Percentiles rank a stretch among this genome's conserved stretches.
Evolutionary conservation across 2,797 vertebrate genomes (phyloP).

Genomic region (Clarias platycephalus): DNA sequence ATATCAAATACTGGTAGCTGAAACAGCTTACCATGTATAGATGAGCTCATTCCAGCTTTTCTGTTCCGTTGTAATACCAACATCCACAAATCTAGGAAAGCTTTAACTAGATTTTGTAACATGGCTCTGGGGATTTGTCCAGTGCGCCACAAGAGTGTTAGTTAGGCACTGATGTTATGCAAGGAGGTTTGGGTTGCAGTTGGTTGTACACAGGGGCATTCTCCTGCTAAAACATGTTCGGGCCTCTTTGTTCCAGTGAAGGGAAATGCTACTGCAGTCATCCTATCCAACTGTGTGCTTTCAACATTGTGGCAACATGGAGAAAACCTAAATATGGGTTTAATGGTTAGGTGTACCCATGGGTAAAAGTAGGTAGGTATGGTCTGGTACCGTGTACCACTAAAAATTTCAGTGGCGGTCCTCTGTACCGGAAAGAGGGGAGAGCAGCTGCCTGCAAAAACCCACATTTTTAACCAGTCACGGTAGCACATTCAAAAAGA

Average conservation of each 20-base stretch:
- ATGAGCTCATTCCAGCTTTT: neutral
- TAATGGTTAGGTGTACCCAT: neutral
- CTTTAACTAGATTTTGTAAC: neutral
- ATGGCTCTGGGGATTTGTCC: neutral
- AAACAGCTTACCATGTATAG: neutral
- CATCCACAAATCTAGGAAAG: neutral
- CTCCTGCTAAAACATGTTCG: neutral
- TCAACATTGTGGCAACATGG: neutral
- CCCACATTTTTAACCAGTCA: too few relatives aligned
- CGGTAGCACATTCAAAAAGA: too few relatives aligned
- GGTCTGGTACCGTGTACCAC: too few relatives aligned
- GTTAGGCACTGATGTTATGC: neutral
- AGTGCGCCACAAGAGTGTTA: neutral
- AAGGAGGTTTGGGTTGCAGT: neutral
- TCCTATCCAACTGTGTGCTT: neutral
- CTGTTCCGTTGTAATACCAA: neutral
- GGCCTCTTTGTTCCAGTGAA: neutral
- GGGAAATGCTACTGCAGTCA: neutral
- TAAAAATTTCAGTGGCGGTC: too few relatives aligned
- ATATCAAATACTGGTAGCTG: neutral
- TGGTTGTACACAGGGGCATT: neutral
- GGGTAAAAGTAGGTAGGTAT: too few relatives aligned
- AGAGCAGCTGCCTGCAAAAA: too few relatives aligned
- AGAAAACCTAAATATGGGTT: neutral
- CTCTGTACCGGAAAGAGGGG: too few relatives aligned